Conservation (phyloP, 2,113 vertebrate genomes). For the Entosphenus tridentatus region DNA sequence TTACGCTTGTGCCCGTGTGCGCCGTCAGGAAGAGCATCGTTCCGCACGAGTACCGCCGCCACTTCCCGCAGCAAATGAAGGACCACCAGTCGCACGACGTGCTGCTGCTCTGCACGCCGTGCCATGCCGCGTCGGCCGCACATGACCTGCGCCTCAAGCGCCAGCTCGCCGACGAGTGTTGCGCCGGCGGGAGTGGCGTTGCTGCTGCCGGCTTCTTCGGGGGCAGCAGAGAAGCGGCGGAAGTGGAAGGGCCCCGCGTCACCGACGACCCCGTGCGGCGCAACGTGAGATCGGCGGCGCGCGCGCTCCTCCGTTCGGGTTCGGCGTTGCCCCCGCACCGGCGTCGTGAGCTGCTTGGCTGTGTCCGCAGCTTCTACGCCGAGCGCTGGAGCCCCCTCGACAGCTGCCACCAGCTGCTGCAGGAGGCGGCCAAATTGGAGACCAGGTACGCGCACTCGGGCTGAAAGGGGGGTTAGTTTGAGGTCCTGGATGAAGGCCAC, state of each 20-base stretch:
- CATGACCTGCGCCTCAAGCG: slow-evolving; percentile 70
- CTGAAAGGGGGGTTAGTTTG: background rate
- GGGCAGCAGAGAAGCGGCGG: slow-evolving; percentile 36
- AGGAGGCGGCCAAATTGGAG: slow-evolving; percentile 47
- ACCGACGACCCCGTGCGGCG: slow-evolving; percentile 55
- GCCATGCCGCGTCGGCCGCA: slow-evolving; percentile 70
- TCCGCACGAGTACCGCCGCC: slow-evolving; percentile 74
- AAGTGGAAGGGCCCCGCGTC: slow-evolving; percentile 51
- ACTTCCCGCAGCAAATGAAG: slow-evolving; percentile 88
- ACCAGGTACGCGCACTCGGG: slow-evolving; percentile 38
- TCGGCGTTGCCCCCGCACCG: slow-evolving; percentile 36
- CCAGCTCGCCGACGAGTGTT: slow-evolving; percentile 47
- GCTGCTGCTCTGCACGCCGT: slow-evolving; percentile 70
- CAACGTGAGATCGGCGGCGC: slow-evolving; percentile 57
- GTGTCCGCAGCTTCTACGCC: slow-evolving; percentile 35
- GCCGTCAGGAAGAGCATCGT: slow-evolving; percentile 65
- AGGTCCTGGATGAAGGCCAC: background rate
- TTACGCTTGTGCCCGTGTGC: background rate
- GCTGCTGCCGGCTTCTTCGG: slow-evolving; percentile 53
- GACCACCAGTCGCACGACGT: slow-evolving; percentile 95
- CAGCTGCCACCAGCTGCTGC: slow-evolving; percentile 33
- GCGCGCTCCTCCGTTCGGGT: slow-evolving; percentile 50
- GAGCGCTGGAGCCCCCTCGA: slow-evolving; percentile 11
- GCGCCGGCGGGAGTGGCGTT: slow-evolving; percentile 63
- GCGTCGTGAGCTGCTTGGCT: slow-evolving; percentile 33